These are phyloP conservation scores for Oncorhynchus clarkii DNA, from an alignment of 2,113 vertebrate genomes.

Conservation along the genomic window DNA sequence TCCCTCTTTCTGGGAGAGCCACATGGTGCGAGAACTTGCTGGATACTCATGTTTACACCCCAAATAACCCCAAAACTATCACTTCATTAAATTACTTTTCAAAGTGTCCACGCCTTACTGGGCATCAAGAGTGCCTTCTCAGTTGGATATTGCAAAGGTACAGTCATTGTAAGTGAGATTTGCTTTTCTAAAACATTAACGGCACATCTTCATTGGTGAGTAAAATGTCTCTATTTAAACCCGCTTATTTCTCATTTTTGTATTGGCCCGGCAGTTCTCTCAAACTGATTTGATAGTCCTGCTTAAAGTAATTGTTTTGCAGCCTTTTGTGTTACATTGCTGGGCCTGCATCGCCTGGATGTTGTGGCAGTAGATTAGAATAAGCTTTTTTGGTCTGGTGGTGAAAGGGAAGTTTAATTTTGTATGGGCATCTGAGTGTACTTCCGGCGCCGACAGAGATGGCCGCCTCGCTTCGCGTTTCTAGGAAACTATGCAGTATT, in stretches of 20 bases:
- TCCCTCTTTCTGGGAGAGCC: no score
- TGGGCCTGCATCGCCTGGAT: conserved; percentile 14
- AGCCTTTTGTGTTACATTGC: conserved; percentile 16
- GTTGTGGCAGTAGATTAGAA: conserved; percentile 17
- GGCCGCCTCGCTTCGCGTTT: no score
- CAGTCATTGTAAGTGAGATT: neutral
- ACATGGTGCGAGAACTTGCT: no score
- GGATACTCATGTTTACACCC: no score
- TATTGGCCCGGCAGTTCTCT: conserved; percentile 14
- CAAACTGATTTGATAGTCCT: neutral
- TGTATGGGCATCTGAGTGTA: neutral
- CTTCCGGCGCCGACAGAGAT: no score
- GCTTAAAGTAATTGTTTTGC: conserved; percentile 23
- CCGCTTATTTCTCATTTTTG: conserved; percentile 7
- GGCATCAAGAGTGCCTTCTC: neutral
- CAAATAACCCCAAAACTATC: no score
- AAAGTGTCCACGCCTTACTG: no score
- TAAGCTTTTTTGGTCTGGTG: conserved; percentile 3
- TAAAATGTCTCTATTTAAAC: neutral
- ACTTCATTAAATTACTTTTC: no score
- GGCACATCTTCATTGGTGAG: neutral
- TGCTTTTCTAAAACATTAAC: neutral
- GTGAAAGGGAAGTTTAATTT: conserved; percentile 27
- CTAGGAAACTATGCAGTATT: no score
- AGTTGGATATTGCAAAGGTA: neutral